Evolutionary conservation across 2,797 vertebrate genomes (phyloP).

Genomic region (Crenichthys baileyi): DNA sequence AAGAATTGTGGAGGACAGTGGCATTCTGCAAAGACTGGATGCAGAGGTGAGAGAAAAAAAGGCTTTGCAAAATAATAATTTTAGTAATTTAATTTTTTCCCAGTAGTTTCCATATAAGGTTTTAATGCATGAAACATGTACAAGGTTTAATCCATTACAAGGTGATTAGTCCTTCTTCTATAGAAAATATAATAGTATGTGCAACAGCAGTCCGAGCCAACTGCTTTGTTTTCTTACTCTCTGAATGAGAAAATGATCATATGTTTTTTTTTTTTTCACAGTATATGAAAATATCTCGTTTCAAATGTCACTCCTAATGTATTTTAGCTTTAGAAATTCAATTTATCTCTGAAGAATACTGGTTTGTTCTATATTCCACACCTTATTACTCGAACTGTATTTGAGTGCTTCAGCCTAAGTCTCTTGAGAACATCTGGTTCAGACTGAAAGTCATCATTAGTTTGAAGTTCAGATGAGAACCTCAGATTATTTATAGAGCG

Average conservation of each 20-base stretch:
- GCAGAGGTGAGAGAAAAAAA: background rate
- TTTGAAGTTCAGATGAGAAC: background rate
- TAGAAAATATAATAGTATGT: background rate
- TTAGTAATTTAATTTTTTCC: background rate
- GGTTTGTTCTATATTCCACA: background rate
- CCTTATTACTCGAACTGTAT: background rate
- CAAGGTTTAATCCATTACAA: background rate
- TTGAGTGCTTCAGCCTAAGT: background rate
- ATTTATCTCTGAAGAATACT: background rate
- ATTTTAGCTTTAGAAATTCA: constrained; percentile 1
- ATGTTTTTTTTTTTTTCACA: background rate
- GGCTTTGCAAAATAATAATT: background rate
- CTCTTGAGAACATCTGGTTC: background rate
- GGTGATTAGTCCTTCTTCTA: background rate
- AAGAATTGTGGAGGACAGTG: background rate
- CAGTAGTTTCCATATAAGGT: background rate
- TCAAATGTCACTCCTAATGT: background rate
- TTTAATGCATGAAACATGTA: background rate
- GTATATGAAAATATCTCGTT: background rate
- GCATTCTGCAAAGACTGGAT: background rate
- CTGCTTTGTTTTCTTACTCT: background rate
- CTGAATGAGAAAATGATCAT: background rate
- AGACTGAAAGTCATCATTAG: background rate
- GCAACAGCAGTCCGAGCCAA: background rate
- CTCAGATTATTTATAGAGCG: constrained; percentile 56